These are phyloP conservation scores for Tenthredo distinguenda DNA, from an alignment of 2,888 invertebrate genomes.

Conservation along the genomic window DNA sequence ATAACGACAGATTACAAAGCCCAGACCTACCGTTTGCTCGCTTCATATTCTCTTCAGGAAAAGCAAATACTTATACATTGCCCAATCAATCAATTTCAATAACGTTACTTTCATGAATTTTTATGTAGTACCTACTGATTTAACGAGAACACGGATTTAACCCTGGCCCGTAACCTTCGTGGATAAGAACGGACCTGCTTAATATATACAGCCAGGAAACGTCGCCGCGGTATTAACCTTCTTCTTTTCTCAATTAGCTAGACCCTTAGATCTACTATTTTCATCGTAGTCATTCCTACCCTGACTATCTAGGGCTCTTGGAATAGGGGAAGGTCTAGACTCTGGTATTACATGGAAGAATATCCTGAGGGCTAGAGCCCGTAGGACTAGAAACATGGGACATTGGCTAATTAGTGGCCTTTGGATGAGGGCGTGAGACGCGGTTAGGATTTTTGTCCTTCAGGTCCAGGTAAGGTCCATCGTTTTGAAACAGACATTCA, in stretches of 20 bases:
- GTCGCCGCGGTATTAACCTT: neutral
- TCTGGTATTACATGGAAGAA: neutral
- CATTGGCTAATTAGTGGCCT: conserved; percentile 44
- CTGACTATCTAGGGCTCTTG: conserved; percentile 21
- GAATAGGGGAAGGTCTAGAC: neutral
- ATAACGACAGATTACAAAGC: conserved; percentile 13
- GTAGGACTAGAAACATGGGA: neutral
- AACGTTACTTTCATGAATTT: neutral
- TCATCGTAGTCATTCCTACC: neutral
- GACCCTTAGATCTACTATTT: neutral
- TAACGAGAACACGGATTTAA: neutral
- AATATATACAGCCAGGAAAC: neutral
- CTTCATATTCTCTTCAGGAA: neutral
- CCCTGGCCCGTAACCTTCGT: neutral
- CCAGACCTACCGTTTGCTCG: neutral
- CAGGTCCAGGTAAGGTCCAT: conserved; percentile 44
- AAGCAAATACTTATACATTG: neutral
- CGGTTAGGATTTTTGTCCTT: conserved; percentile 6
- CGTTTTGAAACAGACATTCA: conserved; percentile 33
- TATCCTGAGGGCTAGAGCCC: neutral
- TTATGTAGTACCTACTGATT: neutral
- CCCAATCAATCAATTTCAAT: neutral
- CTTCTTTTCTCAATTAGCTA: conserved; percentile 15
- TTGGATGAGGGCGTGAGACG: conserved; percentile 32
- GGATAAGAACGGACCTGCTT: neutral